phyloP scores from a whole-genome alignment of 1,140 invertebrate species.

The Brachionus koreanus region DNA sequence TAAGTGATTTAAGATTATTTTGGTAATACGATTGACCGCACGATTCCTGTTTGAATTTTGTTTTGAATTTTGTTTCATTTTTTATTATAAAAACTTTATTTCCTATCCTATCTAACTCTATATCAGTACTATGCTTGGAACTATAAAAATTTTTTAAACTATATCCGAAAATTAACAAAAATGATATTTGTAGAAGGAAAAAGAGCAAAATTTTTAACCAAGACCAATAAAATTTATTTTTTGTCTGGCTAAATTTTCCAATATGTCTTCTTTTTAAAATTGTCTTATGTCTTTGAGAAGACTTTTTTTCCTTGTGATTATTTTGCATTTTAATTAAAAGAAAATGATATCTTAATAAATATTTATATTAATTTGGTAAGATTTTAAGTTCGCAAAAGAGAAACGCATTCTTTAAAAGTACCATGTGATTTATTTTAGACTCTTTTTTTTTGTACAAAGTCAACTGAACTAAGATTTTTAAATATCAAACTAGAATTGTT shows the following conservation, averaged over 20 bases:
- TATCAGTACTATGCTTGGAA: background rate
- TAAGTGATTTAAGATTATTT: background rate
- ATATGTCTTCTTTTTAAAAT: background rate
- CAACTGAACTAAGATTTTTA: background rate
- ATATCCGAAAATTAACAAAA: background rate
- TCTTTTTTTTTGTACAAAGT: background rate
- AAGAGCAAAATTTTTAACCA: background rate
- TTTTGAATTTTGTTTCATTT: background rate
- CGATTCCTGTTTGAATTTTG: background rate
- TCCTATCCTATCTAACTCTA: background rate
- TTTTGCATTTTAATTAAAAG: background rate
- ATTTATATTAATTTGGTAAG: background rate
- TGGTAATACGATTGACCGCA: background rate
- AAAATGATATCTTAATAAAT: background rate
- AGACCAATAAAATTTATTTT: background rate
- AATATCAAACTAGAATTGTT: background rate
- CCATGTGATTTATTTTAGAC: background rate
- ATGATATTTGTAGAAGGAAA: background rate
- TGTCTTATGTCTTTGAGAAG: background rate
- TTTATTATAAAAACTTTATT: background rate
- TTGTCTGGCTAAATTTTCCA: background rate
- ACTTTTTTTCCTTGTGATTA: background rate
- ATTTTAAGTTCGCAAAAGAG: background rate
- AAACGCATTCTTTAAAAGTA: background rate
- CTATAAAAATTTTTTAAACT: background rate